Percentiles rank a stretch among this genome's conserved stretches.
Conservation (phyloP, 2,797 vertebrate species). For the Dermochelys coriacea region DNA sequence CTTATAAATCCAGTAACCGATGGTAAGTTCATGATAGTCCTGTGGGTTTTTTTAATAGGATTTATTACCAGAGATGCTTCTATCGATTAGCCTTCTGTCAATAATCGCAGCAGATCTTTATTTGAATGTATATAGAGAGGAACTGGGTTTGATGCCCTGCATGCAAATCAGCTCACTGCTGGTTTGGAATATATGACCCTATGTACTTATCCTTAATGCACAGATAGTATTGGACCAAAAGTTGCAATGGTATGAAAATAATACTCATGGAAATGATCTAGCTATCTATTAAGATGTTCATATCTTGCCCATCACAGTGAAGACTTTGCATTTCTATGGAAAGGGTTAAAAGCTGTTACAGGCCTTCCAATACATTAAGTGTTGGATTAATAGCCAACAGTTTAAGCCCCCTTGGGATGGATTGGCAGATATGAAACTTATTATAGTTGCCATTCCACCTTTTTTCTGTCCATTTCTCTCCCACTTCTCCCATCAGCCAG, state of each 20-base stretch:
- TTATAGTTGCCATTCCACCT: not conserved
- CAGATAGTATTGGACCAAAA: not conserved
- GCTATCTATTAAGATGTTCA: not conserved
- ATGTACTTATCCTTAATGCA: not conserved
- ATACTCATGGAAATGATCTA: not conserved
- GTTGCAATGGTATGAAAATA: not conserved
- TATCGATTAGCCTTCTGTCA: conserved; percentile 41
- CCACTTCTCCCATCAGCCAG: not conserved
- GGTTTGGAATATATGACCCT: conserved; percentile 29
- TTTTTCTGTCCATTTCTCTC: not conserved
- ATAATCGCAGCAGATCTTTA: conserved; percentile 34
- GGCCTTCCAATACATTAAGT: conserved; percentile 5
- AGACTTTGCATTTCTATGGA: not conserved
- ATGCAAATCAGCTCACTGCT: not conserved
- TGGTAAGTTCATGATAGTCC: conserved; percentile 44
- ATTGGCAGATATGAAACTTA: not conserved
- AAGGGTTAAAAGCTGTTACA: not conserved
- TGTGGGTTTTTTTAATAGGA: conserved; percentile 42
- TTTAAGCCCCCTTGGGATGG: not conserved
- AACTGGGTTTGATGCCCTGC: not conserved
- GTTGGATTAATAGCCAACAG: not conserved
- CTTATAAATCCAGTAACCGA: conserved; percentile 50
- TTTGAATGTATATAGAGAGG: conserved; percentile 12
- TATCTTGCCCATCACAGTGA: not conserved
- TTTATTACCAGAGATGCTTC: conserved; percentile 44